Percentiles rank a stretch among this genome's conserved stretches.
Evolutionary conservation across 2,888 invertebrate species (phyloP).

Genomic region (Drosophila heteroneura): DNA sequence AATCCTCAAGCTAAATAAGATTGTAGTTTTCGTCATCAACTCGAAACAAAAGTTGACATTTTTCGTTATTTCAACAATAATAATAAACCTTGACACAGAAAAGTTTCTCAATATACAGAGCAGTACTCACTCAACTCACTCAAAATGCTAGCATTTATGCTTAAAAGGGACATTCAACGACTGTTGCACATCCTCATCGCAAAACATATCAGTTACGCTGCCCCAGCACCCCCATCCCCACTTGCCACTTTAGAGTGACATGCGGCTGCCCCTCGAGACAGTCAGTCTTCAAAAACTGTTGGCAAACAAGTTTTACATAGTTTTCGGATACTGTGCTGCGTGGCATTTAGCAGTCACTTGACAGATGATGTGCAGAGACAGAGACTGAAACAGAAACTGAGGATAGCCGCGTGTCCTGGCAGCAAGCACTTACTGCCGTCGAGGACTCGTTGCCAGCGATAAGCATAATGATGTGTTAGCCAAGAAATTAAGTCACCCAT

Average conservation of each 20-base stretch:
- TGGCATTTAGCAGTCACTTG: conserved; percentile 66
- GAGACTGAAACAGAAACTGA: conserved; percentile 15
- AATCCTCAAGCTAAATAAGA: background rate
- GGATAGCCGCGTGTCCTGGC: conserved; percentile 5
- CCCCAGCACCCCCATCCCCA: background rate
- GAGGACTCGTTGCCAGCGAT: conserved; percentile 25
- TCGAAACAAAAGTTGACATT: background rate
- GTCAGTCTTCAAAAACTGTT: conserved; percentile 29
- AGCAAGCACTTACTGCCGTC: conserved; percentile 54
- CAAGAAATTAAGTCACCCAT: conserved; percentile 29
- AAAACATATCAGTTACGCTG: conserved; percentile 5
- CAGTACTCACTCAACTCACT: background rate
- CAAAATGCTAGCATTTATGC: conserved; percentile 2
- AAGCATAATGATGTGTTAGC: conserved; percentile 70
- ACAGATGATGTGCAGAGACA: conserved; percentile 28
- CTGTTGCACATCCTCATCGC: background rate
- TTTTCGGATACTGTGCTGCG: conserved; percentile 22
- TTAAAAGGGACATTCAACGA: conserved; percentile 4
- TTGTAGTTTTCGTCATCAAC: background rate
- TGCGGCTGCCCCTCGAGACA: conserved; percentile 13
- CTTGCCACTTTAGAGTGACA: background rate
- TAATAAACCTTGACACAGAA: background rate
- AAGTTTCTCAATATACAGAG: background rate
- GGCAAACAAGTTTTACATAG: conserved; percentile 51
- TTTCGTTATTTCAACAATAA: background rate